Base-by-base conservation (phyloP, 30 jellyfish, hydroid and myxozoan genomes). In the Aurelia coerulea region DNA sequence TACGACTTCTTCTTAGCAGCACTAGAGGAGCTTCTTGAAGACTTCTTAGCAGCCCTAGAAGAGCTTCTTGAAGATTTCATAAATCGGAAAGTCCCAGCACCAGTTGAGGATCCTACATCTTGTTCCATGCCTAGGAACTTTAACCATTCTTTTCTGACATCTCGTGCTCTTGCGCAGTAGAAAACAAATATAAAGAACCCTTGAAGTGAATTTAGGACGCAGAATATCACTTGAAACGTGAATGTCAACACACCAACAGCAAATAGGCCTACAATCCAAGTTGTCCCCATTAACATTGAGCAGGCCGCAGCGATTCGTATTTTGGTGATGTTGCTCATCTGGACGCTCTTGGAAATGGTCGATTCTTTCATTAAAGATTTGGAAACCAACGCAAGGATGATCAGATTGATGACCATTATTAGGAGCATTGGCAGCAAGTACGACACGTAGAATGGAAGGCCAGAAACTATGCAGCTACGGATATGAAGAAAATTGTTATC, bases 261-360 rank as follows among this genome's bases (percentile, higher is more conserved):
- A 68, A 81, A 66, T 29, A 81, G 65, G 18, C 91, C 91, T 17
- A 81, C 18, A 15, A 56, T 81, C 91, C 91, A 81, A 10, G 91
- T 68, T 18, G 58, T 18, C 15, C 91, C 91, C 64, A 81, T 31
- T 13, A 81, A 23, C 6, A 68, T 9, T 9, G 91, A 67, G 39
- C 84, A 81, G 66, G 65, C 91, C 13, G 46, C 49, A 23, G 91
- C 73, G 56, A 81, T 81, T 46, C 91, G 91, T 32, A 56, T 73
- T 68, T 81, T 81, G 23, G 91, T 19, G 29, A 29, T 46, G 51
- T 65, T 65, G 32, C 51, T 65, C 76, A 65, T 65, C 4, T 50
- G 37, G 42, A 49, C 52, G 19, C 70, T 68, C 34, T 67, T 66
- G 23, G 76, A 19, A 10, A 81, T 15, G 12, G 84, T n/a, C 2